Base-by-base conservation (phyloP, 2,113 vertebrate species). In the Melanocharis versteri region DNA sequence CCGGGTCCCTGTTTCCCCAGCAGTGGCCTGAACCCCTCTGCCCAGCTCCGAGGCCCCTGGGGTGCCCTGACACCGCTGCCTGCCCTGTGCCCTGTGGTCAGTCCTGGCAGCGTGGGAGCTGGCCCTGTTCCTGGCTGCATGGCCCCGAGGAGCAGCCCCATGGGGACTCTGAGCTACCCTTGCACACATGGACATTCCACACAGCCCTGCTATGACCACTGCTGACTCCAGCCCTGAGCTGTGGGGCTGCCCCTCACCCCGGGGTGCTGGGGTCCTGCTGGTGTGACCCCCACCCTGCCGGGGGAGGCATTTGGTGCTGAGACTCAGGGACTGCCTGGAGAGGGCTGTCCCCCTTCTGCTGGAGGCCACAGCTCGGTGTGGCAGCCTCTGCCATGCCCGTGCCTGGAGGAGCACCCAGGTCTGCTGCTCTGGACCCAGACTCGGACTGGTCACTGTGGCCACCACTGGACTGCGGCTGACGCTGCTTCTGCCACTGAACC, bases 201-300 rank as follows among this genome's bases (percentile, higher is more conserved):
- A 54, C 6, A 0, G 5, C 62, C 68, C 60, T 68, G 53, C 69
- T 10, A 5, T 0, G 1, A 22, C n/a, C 42, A 3, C 1, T 6
- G 11, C 58, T 35, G 64, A 3, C 4, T 7, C 39, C 44, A 48
- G 64, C 15, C 17, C 79, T 20, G 48, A 69, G 69, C 54, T n/a
- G 39, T 10, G 44, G 39, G n/a, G 44, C 48, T 51, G 73, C 39
- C 72, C 68, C 66, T 45, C 19, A 3, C 24, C 3, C 2, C 3
- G 21, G 14, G 7, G 48, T 24, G 58, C 64, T 7, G 7, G 37
- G 28, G 16, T 35, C 35, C 39, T 12, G 27, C 77, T 37, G 30
- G 3, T 8, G 31, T 33, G 28, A 5, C 35, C 40, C 42, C 44
- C 6, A 13, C 72, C 48, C 64, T 65, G 56, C 33, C n/a, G 19